Evolutionary conservation across 2,888 invertebrate genomes (phyloP).

Genomic region (Drosophila kuntzei): DNA sequence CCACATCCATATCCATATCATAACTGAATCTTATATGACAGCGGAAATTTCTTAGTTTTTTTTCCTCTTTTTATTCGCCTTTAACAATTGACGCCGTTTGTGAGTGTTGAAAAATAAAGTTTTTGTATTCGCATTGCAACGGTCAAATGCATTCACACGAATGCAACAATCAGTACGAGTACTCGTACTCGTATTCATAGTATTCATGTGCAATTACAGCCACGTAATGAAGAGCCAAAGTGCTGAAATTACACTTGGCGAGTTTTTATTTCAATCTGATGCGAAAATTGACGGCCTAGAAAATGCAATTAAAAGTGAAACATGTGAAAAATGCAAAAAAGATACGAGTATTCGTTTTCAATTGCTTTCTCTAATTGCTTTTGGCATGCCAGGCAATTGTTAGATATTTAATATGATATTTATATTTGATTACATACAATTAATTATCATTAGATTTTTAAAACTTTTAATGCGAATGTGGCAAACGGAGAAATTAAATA

Average conservation of each 20-base stretch:
- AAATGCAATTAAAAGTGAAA: conserved; percentile 56
- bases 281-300: conserved; percentile 48
- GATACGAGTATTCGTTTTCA: not conserved
- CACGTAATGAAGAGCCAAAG: conserved; percentile 66
- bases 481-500: not conserved
- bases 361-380: conserved; percentile 49
- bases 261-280: conserved; percentile 27
- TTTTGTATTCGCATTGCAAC: conserved; percentile 39
- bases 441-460: not conserved
- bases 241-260: conserved; percentile 61
- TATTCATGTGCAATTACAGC: conserved; percentile 48
- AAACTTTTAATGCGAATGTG: not conserved
- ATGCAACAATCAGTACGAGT: conserved; percentile 14
- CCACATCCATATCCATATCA: conserved; percentile 13
- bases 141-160: conserved; percentile 55
- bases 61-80: conserved; percentile 8
- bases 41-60: conserved; percentile 52
- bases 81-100: conserved; percentile 55
- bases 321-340: conserved; percentile 29
- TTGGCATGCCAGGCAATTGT: conserved; percentile 4
- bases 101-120: conserved; percentile 70
- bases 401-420: not conserved
- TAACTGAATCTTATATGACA: conserved; percentile 16
- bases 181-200: conserved; percentile 1
- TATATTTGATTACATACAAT: not conserved